Percentiles rank a stretch among this genome's conserved stretches.
phyloP scores from a whole-genome alignment of 2,888 invertebrate genomes.

The Cryptosula pallasiana region DNA sequence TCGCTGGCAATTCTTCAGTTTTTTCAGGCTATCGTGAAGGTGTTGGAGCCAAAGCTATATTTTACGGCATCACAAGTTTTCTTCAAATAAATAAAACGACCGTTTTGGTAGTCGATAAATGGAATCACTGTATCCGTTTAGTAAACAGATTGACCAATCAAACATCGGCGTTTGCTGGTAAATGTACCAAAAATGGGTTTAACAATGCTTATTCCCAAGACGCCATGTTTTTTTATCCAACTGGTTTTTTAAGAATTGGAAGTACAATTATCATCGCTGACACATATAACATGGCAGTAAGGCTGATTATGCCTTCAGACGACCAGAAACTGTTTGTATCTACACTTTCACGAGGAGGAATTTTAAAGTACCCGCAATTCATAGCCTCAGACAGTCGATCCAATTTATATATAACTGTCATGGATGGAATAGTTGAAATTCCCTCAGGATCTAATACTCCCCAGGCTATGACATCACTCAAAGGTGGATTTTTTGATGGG shows the following conservation, averaged over 20 bases:
- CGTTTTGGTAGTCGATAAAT: neutral
- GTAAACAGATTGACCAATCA: neutral
- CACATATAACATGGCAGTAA: constrained; percentile 3
- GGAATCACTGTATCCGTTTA: constrained; percentile 12
- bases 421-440: neutral
- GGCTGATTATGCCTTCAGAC: neutral
- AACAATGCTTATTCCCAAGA: neutral
- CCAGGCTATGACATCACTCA: neutral
- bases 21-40: neutral
- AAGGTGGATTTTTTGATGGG: neutral
- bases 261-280: neutral
- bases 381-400: neutral
- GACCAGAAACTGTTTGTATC: neutral
- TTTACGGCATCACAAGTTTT: neutral
- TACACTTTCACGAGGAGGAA: neutral
- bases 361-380: constrained; percentile 4
- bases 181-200: neutral
- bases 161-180: neutral
- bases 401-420: neutral
- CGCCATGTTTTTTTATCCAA: neutral
- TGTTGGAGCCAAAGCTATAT: neutral
- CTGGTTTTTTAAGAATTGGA: neutral
- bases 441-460: neutral
- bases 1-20: neutral
- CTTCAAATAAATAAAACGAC: neutral